Evolutionary conservation across 2,113 vertebrate species (phyloP), one percentile per base, ranked within the genome.

Genomic region (Pterocles burchelli): DNA sequence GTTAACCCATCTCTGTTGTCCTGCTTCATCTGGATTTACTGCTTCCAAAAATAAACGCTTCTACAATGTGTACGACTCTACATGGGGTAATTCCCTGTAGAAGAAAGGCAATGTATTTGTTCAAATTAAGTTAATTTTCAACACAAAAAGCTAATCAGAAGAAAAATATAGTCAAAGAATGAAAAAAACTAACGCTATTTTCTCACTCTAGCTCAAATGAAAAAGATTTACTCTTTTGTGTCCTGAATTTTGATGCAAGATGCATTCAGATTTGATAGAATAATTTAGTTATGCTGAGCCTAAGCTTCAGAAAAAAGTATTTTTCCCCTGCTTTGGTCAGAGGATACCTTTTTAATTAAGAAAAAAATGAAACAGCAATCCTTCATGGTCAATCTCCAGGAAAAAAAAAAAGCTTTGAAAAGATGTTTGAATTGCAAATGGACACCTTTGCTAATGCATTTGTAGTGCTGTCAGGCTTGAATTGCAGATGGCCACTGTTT

Each of bases 401-500:
- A 2, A 11, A 5, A 13, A 41, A 48, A 20, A 22, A 54, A 18
- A 41, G 55, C 86, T 79, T 67, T 67, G 48, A 83, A 80, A 82
- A 85, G 17, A 24, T 54, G 51, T 78, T 63, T 91, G 45, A 76
- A 66, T 87, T 93, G 52, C 71, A 79, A 20, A 45, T 41, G 65
- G 66, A 29, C 59, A 58, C 33, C 58, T 88, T 79, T 85, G 80
- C 82, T 76, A 76, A 75, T 86, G 62, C 74, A 68, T 48, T 92
- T 10, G 2, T 19, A 28, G 24, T 46, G 41, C 75, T 76, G 65
- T 46, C 49, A 58, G 63, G 71, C 57, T 79, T 70, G 51, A 75
- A 67, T 48, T 95, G 89, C 95, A 95, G 95, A 92, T 93, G 94
- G 95, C 34, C 29, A 6, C 52, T 82, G 36, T 59, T 61, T 62